phyloP scores from a whole-genome alignment of 2,888 invertebrate genomes.

The Nematopogon swammerdamellus region DNA sequence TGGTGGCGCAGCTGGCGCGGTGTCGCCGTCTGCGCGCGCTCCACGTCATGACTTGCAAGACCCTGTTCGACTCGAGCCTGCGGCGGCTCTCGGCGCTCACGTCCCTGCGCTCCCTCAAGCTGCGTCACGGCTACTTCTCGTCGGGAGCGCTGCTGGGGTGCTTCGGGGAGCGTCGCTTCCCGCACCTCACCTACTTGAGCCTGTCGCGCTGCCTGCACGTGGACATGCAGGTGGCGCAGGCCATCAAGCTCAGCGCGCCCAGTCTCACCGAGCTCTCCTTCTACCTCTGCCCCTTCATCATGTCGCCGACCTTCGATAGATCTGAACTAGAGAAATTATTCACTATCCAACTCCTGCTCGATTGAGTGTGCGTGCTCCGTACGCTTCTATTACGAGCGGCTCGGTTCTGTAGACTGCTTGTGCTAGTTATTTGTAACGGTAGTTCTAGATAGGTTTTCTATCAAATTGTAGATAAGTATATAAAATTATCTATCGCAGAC shows the following conservation, averaged over 20 bases:
- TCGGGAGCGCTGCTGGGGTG: conserved; percentile 44
- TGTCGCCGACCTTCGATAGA: conserved; percentile 40
- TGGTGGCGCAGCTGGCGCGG: conserved; percentile 39
- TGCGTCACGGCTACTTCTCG: conserved; percentile 52
- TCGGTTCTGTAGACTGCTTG: too few relatives aligned
- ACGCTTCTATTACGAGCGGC: too few relatives aligned
- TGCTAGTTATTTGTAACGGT: conserved; percentile 15
- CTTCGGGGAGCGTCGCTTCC: conserved; percentile 47
- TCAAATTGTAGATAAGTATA: conserved; percentile 1
- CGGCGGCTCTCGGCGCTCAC: conserved; percentile 40
- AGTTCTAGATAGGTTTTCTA: conserved; percentile 5
- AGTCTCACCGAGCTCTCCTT: conserved; percentile 48
- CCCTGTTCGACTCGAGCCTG: conserved; percentile 49
- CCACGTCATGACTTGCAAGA: conserved; percentile 52
- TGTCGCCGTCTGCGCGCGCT: conserved; percentile 40
- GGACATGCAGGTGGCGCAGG: conserved; percentile 45
- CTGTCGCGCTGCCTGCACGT: conserved; percentile 48
- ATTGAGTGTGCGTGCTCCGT: too few relatives aligned
- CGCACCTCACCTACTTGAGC: conserved; percentile 41
- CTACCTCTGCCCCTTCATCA: conserved; percentile 49
- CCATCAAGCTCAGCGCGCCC: conserved; percentile 45
- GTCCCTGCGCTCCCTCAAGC: conserved; percentile 43
- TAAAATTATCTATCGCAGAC: conserved; percentile 12
- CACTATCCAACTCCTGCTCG: conserved; percentile 45
- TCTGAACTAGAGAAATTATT: conserved; percentile 47